Base-by-base conservation (phyloP, 2,797 vertebrate species). In the Crocodylus rhombifer region DNA sequence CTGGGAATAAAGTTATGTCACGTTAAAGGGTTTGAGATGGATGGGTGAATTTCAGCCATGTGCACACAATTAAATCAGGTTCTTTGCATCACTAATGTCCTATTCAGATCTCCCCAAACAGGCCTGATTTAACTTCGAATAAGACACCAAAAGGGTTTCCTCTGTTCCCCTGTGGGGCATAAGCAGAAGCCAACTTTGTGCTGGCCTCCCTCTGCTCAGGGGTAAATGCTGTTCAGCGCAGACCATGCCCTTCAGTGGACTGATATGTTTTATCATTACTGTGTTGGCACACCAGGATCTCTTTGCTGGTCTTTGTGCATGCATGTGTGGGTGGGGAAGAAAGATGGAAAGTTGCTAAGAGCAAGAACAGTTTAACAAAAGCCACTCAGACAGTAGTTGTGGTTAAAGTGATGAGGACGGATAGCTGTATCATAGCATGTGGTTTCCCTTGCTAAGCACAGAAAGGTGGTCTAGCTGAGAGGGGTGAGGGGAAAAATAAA, bases 371-470 rank as follows among this genome's bases (percentile, higher is more conserved):
- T 21, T 1, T 2, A 2, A 20, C 16, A 42, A 62, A 28, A 62
- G 26, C 26, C 36, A 12, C 15, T 60, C 51, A 79, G 76, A 28
- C 36, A 42, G 7, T 55, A n/a, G 84, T 80, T 87, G 80, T 12
- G 30, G 28, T 33, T 55, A 93, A 73, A 77, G 61, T 87, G 84
- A 81, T 4, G 3, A 76, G 30, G 36, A 84, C 63, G 42, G 62
- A 61, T 26, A 0, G 0, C 74, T 93, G 26, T 36, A 17, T 60
- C 3, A 1, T n/a, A 93, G 74, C 23, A 83, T 95, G 95, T 89
- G 80, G 89, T 87, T 95, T 96, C 71, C 64, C 26, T 87, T 57
- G 58, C 51, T 88, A 60, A 81, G 62, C 30, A 90, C 69, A 92
- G 57, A 73, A 51, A 88, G 71, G 36, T 5, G 75, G 51, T 18